These are phyloP conservation scores for Penelope pileata DNA, from an alignment of 2,113 vertebrate genomes.

Conservation along the genomic window DNA sequence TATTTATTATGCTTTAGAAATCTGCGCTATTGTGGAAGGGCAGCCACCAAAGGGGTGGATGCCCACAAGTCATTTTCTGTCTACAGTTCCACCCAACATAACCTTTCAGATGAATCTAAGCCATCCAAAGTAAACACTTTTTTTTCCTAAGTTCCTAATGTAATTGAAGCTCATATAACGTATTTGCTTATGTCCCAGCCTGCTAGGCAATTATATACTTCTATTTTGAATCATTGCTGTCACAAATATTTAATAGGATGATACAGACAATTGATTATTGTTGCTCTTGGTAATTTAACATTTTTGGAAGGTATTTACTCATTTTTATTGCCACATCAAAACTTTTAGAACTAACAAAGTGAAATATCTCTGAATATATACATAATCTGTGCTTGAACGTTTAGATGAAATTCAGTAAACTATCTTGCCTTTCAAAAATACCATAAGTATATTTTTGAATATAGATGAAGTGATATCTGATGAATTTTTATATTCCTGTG, in stretches of 20 bases:
- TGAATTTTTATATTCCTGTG: neutral
- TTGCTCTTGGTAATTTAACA: neutral
- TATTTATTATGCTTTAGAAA: neutral
- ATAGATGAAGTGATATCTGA: neutral
- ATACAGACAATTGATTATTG: neutral
- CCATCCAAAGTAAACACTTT: neutral
- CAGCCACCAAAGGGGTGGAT: neutral
- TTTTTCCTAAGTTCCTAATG: neutral
- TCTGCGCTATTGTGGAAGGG: neutral
- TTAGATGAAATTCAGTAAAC: neutral
- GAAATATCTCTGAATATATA: neutral
- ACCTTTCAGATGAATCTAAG: neutral
- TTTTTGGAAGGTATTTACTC: neutral
- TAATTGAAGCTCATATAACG: neutral
- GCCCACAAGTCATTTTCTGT: neutral
- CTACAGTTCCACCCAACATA: neutral
- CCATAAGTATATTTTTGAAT: neutral
- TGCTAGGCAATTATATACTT: neutral
- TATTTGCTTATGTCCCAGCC: neutral
- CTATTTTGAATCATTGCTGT: neutral
- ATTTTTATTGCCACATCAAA: neutral
- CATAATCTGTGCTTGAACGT: rapidly evolving
- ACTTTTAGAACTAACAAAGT: neutral
- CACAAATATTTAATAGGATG: neutral
- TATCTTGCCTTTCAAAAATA: neutral